Conservation (phyloP, 1,140 invertebrate genomes). For the Sarcophaga peregrina region DNA sequence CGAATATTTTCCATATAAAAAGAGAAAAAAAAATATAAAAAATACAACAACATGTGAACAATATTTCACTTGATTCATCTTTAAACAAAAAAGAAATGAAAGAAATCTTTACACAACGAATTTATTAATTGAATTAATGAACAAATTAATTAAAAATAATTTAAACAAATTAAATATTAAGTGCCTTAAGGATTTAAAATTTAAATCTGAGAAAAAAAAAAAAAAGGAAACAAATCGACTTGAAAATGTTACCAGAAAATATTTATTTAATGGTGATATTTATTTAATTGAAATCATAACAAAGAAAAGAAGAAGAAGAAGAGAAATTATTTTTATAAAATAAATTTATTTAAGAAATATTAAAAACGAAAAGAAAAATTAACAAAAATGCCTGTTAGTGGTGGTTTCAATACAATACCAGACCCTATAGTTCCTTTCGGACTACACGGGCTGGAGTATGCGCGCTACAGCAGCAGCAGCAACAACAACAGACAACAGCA, state of each 20-base stretch:
- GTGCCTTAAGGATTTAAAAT: slow-evolving; percentile 6
- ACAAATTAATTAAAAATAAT: background rate
- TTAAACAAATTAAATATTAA: background rate
- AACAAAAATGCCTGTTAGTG: slow-evolving; percentile 62
- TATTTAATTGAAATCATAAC: slow-evolving; percentile 9
- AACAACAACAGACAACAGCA: slow-evolving; percentile 29
- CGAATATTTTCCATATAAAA: slow-evolving; percentile 8
- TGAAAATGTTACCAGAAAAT: too few species aligned
- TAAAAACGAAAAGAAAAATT: background rate
- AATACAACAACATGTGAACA: background rate
- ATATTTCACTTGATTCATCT: background rate
- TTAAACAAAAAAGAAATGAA: too few species aligned
- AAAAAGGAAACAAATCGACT: background rate
- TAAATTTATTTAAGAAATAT: too few species aligned
- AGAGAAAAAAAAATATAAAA: background rate
- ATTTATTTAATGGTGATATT: background rate
- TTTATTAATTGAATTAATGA: too few species aligned
- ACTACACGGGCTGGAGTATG: slow-evolving; percentile 57
- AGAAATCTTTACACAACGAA: too few species aligned
- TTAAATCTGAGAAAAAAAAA: background rate
- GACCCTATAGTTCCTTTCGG: slow-evolving; percentile 65
- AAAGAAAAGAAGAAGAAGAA: background rate
- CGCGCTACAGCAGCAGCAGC: slow-evolving; percentile 39
- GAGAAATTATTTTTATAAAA: too few species aligned
- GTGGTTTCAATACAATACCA: slow-evolving; percentile 61